Evolutionary conservation across 2,113 vertebrate genomes (phyloP), one percentile per base, ranked within the genome.

Genomic region (Bos indicus): DNA sequence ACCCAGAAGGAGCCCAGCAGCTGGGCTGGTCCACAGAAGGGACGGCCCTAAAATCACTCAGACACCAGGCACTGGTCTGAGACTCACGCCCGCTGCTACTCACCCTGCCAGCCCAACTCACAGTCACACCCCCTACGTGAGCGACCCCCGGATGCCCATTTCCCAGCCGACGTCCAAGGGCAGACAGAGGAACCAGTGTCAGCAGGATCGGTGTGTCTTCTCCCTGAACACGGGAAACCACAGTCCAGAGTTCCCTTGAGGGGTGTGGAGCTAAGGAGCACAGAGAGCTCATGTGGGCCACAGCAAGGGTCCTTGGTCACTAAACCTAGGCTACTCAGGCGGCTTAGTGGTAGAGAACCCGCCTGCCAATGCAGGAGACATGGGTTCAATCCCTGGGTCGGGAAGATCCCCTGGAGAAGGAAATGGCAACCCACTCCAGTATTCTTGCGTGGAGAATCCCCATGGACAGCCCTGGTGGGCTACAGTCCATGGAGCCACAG

Each of bases 381-480:
- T 3, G 67, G 67, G 9, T 71, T 71, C 19, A 0, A 1, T 23
- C n/a, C 67, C 64, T 12, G 64, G n/a, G 64, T 21, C 1, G 1
- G n/a, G 33, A 36, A 71, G 64, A 1, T 12, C 36, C 21, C 67
- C n/a, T 40, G n/a, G 67, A 40, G 36, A 23, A 74, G 67, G 67
- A 12, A 12, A 74, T 13, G 36, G 36, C 67, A 1, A 2, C 67
- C 67, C 67, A 6, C 67, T 40, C 67, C 36, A 40, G 67, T 2
- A 0, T 25, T 40, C 36, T 74, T 25, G 67, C 67, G 19, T 13
- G 36, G 67, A 74, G 67, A 74, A 3, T 3, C 67, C 62, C n/a
- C n/a, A 1, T 23, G 67, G 67, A 74, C 21, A 6, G 36, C 10
- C 19, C n/a, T 23, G n/a, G 19, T 0, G 0, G 67, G 19, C 67